Percentiles rank a stretch among this genome's conserved stretches.
Evolutionary conservation across 2,113 vertebrate species (phyloP).

Genomic region (Serinus canaria): DNA sequence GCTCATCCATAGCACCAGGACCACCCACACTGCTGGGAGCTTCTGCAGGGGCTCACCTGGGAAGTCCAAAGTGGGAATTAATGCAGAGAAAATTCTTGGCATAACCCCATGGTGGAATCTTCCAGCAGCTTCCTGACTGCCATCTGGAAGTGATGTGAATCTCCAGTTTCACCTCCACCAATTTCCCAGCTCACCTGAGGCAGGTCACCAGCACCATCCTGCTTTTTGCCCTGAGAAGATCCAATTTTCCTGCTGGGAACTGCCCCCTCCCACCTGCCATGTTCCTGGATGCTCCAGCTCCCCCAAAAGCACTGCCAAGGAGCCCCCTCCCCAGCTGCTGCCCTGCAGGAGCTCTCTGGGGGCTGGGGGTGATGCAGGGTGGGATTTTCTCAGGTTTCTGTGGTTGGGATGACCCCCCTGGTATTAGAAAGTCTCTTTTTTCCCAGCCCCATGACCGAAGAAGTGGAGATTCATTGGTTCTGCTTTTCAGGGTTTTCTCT

Average conservation of each 20-base stretch:
- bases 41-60: not conserved
- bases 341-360: not conserved
- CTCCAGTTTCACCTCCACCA: not conserved
- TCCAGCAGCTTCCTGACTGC: not conserved
- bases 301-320: not conserved
- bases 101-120: not conserved
- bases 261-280: not conserved
- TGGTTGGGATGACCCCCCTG: too few species aligned
- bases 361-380: not conserved
- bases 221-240: not conserved
- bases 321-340: not conserved
- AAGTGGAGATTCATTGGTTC: too few species aligned
- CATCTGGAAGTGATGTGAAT: not conserved
- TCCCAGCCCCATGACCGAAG: too few species aligned
- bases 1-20: not conserved
- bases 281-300: not conserved
- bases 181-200: not conserved
- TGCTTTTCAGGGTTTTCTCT: too few species aligned
- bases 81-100: not conserved
- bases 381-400: not conserved
- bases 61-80: not conserved
- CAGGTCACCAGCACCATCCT: not conserved
- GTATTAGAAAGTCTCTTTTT: too few species aligned
- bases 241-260: not conserved
- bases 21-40: accelerated